These are phyloP conservation scores for Dryoscopus gambensis DNA, from an alignment of 2,113 vertebrate genomes.

Conservation along the genomic window DNA sequence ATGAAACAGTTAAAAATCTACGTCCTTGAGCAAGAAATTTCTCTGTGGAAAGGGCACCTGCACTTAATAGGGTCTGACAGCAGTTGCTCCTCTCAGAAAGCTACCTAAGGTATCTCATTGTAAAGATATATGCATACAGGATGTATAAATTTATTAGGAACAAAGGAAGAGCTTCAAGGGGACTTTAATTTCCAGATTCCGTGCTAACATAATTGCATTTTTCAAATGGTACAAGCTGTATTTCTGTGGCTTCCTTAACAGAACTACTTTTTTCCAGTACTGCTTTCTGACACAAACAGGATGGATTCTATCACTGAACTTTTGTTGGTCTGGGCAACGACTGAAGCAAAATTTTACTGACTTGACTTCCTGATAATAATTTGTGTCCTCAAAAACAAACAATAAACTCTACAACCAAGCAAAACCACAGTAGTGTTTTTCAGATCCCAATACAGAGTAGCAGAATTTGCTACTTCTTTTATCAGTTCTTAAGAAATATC, in stretches of 20 bases:
- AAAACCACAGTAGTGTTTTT: background rate
- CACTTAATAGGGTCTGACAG: background rate
- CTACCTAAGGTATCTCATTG: background rate
- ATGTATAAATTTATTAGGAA: background rate
- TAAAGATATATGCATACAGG: background rate
- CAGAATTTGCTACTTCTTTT: background rate
- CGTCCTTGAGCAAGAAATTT: background rate
- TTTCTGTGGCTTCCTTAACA: background rate
- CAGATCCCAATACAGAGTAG: background rate
- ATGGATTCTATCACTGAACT: background rate
- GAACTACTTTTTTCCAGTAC: background rate
- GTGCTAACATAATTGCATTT: background rate
- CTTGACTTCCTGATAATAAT: background rate
- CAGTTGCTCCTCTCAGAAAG: background rate
- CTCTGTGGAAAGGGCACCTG: background rate
- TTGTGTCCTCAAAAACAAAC: background rate
- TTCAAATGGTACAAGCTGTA: background rate
- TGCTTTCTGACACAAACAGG: background rate
- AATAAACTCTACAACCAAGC: background rate
- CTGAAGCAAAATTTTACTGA: background rate
- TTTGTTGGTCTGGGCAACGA: background rate
- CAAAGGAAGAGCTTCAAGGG: background rate
- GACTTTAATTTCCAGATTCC: background rate
- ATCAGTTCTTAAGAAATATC: background rate
- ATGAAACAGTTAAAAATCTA: background rate